Percentiles rank a stretch among this genome's conserved stretches.
These are phyloP conservation scores for Poicephalus gulielmi DNA, from an alignment of 2,113 vertebrate species.

Conservation along the genomic window DNA sequence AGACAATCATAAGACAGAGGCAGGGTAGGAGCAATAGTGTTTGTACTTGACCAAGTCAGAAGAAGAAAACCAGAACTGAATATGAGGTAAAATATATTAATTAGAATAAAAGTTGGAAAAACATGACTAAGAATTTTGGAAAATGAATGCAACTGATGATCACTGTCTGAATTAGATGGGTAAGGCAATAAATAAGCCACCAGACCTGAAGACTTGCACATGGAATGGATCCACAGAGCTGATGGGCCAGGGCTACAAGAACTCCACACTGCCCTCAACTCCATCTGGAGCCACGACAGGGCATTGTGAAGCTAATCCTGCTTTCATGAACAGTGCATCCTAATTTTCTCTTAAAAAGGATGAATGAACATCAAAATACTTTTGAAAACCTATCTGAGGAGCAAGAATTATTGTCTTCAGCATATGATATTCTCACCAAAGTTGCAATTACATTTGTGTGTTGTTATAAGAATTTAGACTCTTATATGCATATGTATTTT, in stretches of 20 bases:
- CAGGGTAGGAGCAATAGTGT: not conserved
- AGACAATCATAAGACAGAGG: not conserved
- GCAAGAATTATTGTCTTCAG: not conserved
- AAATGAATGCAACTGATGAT: not conserved
- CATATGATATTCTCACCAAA: not conserved
- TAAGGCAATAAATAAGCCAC: not conserved
- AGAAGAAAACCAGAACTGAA: not conserved
- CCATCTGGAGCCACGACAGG: not conserved
- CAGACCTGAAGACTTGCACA: not conserved
- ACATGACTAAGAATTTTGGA: not conserved
- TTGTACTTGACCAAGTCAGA: not conserved
- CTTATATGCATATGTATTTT: not conserved
- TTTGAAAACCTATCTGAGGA: not conserved
- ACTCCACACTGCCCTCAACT: fast-evolving
- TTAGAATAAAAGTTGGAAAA: fast-evolving
- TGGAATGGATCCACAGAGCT: not conserved
- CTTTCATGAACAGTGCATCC: not conserved
- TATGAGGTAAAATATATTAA: fast-evolving
- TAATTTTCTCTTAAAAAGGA: not conserved
- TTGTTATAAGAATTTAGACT: not conserved
- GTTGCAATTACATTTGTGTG: not conserved
- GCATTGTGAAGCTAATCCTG: not conserved
- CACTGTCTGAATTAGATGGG: fast-evolving
- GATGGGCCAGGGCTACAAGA: not conserved
- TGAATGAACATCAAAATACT: not conserved